Percentiles rank a stretch among this genome's conserved stretches.
phyloP scores from a whole-genome alignment of 2,113 vertebrate genomes.

The Indicator maculatus region DNA sequence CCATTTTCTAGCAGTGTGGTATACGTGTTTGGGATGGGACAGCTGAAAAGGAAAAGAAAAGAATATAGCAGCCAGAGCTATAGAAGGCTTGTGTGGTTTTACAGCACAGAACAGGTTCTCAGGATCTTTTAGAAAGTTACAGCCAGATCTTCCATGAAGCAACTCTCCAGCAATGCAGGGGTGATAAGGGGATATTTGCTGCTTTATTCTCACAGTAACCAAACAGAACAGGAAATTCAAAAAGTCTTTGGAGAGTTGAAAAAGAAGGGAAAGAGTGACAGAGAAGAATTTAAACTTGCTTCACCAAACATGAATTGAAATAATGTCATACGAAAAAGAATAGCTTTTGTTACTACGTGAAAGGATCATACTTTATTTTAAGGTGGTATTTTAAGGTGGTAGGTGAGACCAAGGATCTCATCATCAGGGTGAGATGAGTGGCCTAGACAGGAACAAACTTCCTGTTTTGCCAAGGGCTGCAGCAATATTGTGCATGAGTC shows the following conservation, averaged over 20 bases:
- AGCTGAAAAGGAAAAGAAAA: constrained; percentile 74
- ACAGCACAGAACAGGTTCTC: background rate
- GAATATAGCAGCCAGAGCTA: background rate
- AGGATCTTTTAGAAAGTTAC: background rate
- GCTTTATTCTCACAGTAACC: background rate
- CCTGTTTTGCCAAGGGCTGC: background rate
- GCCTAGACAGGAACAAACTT: background rate
- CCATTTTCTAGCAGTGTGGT: constrained; percentile 86
- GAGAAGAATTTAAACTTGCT: background rate
- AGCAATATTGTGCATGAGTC: background rate
- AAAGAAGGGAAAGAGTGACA: background rate
- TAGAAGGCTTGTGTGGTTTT: background rate
- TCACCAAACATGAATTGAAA: background rate
- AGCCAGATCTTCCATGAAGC: background rate
- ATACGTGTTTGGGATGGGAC: constrained; percentile 73
- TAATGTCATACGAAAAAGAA: background rate
- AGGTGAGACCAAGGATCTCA: background rate
- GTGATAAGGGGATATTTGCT: background rate
- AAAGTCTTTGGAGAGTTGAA: background rate
- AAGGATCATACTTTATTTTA: background rate
- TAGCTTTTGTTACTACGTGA: background rate
- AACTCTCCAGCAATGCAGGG: background rate
- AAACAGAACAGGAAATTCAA: background rate
- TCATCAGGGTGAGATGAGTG: background rate
- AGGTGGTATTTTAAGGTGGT: background rate